Evolutionary conservation across 1,140 invertebrate species (phyloP), one percentile per base, ranked within the genome.

Genomic region (Eriosoma lanigerum): DNA sequence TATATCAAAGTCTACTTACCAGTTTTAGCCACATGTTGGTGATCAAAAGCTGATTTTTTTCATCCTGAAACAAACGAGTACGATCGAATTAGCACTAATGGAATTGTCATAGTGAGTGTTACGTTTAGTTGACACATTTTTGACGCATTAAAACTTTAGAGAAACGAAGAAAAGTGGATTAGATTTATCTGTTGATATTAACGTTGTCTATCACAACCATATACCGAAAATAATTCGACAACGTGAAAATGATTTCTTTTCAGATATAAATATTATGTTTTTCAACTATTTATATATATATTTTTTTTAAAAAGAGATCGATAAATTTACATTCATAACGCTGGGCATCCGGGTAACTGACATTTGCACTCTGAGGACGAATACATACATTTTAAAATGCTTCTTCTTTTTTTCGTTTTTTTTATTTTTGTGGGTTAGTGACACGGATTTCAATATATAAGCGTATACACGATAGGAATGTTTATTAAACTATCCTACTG

Each of bases 11-110:
- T 82, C 58, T 72, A 82, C 84, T 93, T 88, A 95, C 93, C 90
- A 94, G 89, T 90, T 94, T 94, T 85, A 96, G 90, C 93, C 93
- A 96, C 89, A 94, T 93, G 89, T 94, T 95, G 85, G 93, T 94
- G 87, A 94, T 94, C 86, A 95, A 91, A 87, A 95, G 90, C 89
- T 95, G 93, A 89, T 95, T 95, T 89, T 95, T 95, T 88, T 95
- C 94, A 88, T 95, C 93, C 93, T 95, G 88, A 54, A 82, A 82
- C 38, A 60, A 82, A 82, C 0, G 58, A 19, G 0, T 6, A 52
- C 1, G 6, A 21, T 0, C 3, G 4, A 1, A 6, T 44, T 66
- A 66, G n/a, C 38, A 66, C n/a, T 44, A 46, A 21, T 21, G 19
- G n/a, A 3, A 44, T 38, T 44, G 29, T 64, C 0, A 32, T 17